These are phyloP conservation scores for Cryptophagus acutangulus DNA, from an alignment of 2,888 invertebrate genomes.

Conservation along the genomic window DNA sequence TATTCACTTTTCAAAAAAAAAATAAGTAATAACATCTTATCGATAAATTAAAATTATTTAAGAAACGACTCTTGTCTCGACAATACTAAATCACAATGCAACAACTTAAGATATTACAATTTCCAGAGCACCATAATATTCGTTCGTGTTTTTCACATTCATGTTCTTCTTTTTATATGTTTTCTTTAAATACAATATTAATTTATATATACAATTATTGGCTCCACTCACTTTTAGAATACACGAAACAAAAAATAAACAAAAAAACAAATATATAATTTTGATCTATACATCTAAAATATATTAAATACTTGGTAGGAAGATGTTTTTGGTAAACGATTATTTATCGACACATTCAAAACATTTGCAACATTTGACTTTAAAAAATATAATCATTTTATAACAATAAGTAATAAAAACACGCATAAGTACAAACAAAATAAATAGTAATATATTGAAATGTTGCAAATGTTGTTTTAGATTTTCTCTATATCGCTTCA, in stretches of 20 bases:
- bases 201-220: slow-evolving; percentile 31
- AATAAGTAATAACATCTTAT: slow-evolving; percentile 35
- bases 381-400: slow-evolving; percentile 16
- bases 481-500: slow-evolving; percentile 24
- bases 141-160: too few species aligned
- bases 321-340: slow-evolving; percentile 43
- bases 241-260: too few species aligned
- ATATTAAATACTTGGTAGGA: slow-evolving; percentile 49
- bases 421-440: slow-evolving; percentile 15
- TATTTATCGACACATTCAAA: slow-evolving; percentile 18
- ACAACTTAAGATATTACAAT: slow-evolving; percentile 40
- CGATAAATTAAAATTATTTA: slow-evolving; percentile 36
- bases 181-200: slow-evolving; percentile 27
- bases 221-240: slow-evolving; percentile 25
- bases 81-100: slow-evolving; percentile 45
- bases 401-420: too few species aligned
- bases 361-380: slow-evolving; percentile 13
- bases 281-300: slow-evolving; percentile 37
- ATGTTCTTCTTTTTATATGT: too few species aligned
- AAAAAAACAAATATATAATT: slow-evolving; percentile 32
- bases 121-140: slow-evolving; percentile 49
- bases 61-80: slow-evolving; percentile 40
- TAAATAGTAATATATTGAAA: slow-evolving; percentile 24
- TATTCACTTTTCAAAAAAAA: slow-evolving; percentile 37
- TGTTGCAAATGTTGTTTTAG: slow-evolving; percentile 16